phyloP scores from a whole-genome alignment of 2,888 invertebrate genomes.

The Drosophila peninsularis region DNA sequence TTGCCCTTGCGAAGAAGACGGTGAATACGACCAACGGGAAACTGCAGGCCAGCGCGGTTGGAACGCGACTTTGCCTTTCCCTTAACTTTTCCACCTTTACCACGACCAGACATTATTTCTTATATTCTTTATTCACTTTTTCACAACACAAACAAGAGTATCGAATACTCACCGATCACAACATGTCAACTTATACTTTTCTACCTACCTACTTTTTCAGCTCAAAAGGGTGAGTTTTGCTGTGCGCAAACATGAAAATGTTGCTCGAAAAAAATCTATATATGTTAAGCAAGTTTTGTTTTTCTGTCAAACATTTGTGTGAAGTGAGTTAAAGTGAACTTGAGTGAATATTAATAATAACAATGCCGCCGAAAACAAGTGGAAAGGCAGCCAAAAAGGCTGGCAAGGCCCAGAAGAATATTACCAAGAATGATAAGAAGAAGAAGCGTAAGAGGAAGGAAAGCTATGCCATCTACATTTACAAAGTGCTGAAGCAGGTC shows the following conservation, averaged over 20 bases:
- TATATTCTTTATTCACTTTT: constrained; percentile 18
- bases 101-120: constrained; percentile 84
- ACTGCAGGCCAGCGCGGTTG: constrained; percentile 86
- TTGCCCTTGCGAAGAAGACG: too few species aligned
- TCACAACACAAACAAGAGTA: constrained; percentile 16
- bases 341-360: not conserved
- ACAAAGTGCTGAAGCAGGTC: too few species aligned
- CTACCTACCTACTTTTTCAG: constrained; percentile 12
- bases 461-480: too few species aligned
- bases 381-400: constrained; percentile 85
- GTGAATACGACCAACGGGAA: too few species aligned
- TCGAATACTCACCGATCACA: not conserved
- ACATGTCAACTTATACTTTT: constrained; percentile 7
- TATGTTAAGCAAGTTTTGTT: not conserved
- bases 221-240: constrained; percentile 1
- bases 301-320: not conserved
- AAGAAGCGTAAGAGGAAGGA: too few species aligned
- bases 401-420: constrained; percentile 87
- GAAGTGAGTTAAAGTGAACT: constrained; percentile 24
- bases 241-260: constrained; percentile 21
- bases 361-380: constrained; percentile 83
- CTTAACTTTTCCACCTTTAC: constrained; percentile 83
- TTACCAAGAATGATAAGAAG: too few species aligned
- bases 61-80: constrained; percentile 86
- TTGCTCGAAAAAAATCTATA: constrained; percentile 34